Percentiles rank a stretch among this genome's conserved stretches.
Evolutionary conservation across 2,113 vertebrate genomes (phyloP).

Genomic region (Caloenas nicobarica): DNA sequence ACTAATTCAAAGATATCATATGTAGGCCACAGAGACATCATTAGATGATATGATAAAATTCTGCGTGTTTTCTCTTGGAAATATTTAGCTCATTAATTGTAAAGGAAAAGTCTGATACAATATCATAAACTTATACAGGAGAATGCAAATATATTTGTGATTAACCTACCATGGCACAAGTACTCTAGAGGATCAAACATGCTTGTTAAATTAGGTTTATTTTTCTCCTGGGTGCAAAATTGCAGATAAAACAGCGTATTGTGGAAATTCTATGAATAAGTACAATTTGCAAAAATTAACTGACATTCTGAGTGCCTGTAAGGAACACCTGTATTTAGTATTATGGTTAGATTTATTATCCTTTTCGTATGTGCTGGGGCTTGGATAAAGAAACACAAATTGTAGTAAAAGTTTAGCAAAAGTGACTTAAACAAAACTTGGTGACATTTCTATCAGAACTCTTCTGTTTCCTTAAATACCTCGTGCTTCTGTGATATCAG

Average conservation of each 20-base stretch:
- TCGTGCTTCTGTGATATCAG: background rate
- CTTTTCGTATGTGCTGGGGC: rapidly evolving
- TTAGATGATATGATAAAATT: constrained; percentile 6
- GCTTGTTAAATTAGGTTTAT: background rate
- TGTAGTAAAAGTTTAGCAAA: background rate
- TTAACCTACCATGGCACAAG: background rate
- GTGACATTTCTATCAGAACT: background rate
- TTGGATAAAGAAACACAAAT: background rate
- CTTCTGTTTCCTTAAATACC: background rate
- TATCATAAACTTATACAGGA: background rate
- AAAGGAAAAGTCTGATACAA: background rate
- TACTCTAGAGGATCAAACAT: background rate
- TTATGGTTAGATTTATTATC: background rate
- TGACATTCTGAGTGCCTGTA: background rate
- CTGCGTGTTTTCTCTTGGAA: constrained; percentile 10
- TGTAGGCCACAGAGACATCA: background rate
- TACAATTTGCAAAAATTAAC: background rate
- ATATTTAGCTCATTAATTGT: constrained; percentile 45
- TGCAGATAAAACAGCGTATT: background rate
- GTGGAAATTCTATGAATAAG: background rate
- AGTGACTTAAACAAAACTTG: background rate
- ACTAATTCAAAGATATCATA: background rate
- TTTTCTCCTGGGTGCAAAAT: background rate
- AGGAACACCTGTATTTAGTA: background rate
- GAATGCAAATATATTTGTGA: constrained; percentile 17